A percentile compares a stretch with the other conserved stretches of the same genome.
Evolutionary conservation across 2,113 vertebrate genomes (phyloP).

Genomic region (Helogale parvula): DNA sequence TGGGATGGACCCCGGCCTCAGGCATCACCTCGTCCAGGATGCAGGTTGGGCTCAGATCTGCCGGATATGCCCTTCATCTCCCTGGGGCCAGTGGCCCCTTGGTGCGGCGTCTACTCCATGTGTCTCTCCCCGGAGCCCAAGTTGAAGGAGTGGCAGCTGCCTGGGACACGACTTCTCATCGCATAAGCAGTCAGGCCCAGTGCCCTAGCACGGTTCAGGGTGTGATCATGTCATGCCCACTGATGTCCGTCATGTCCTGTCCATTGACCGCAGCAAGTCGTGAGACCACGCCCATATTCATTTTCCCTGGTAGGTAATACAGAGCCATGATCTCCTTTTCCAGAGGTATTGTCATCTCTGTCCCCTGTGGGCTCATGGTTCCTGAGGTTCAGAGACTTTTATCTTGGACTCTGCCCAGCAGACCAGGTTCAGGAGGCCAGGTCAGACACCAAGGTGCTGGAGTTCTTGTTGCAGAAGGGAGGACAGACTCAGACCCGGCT

Average conservation of each 20-base stretch:
- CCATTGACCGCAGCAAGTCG: neutral
- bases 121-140: neutral
- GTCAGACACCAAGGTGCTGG: neutral
- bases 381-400: neutral
- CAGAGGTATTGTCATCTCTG: neutral
- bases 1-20: neutral
- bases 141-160: neutral
- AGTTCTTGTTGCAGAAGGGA: neutral
- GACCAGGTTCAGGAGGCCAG: neutral
- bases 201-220: neutral
- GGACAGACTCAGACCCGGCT: neutral
- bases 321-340: neutral
- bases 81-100: neutral
- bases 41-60: neutral
- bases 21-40: neutral
- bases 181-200: neutral
- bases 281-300: neutral
- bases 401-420: neutral
- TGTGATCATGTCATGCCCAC: neutral
- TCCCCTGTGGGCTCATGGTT: neutral
- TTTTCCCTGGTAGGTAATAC: neutral
- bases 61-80: neutral
- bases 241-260: neutral
- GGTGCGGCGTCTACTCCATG: fast-evolving
- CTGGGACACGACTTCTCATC: neutral